Evolutionary conservation across 2,113 vertebrate genomes (phyloP), one percentile per base, ranked within the genome.

Genomic region (Eupsittula cactorum): DNA sequence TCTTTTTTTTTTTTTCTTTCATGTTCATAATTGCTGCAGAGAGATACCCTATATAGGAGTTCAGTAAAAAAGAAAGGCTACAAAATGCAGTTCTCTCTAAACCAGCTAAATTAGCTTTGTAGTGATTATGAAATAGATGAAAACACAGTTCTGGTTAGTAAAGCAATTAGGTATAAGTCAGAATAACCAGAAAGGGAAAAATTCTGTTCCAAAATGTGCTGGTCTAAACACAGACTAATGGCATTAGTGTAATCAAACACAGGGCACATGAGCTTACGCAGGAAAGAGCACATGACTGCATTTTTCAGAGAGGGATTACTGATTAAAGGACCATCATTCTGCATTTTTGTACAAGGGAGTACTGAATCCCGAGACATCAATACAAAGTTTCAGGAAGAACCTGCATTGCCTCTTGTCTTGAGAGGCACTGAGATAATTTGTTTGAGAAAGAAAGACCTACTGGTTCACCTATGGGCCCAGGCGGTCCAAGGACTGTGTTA

Each of bases 381-480:
- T 37, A 65, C 1, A 24, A 50, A 79, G 14, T 70, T 94, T 57
- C 44, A 85, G 77, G 75, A 93, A 87, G 7, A 73, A 42, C 25
- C 41, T 69, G 46, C 28, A 87, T 15, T 94, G 20, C 6, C 41
- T 95, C 74, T 90, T 78, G 37, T 88, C 71, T 94, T 93, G 46
- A 94, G 62, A 90, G 69, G 42, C 46, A 90, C 50, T 50, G 95
- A 93, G 78, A 91, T 86, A 98, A 97, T 93, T 96, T 96, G 95
- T 93, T 97, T 84, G 93, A 96, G 98, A 98, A 99, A 98, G 98
- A 99, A 99, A 99, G 98, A 99, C 99, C 99, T 99, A 99, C 99
- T 99, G 99, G 99, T 99, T 99, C 99, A 99, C 99, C 99, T 99
- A 98, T 99, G 98, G 99, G 98, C 98, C 99, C 99, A 94, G 98